Evolutionary conservation across 2,888 invertebrate genomes (phyloP).

Genomic region (Trachelus stipa): DNA sequence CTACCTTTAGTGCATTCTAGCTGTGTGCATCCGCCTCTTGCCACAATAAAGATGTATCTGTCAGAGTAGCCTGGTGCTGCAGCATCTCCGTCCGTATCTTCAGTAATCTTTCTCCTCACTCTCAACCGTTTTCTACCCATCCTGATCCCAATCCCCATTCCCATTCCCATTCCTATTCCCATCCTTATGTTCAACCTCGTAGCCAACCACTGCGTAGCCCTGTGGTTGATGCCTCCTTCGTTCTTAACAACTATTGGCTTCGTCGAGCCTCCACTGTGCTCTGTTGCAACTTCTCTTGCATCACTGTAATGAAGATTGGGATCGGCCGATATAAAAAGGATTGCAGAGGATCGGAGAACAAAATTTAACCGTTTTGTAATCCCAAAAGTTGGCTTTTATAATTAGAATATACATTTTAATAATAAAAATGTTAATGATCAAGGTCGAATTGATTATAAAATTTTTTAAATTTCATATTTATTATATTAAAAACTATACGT

Average conservation of each 20-base stretch:
- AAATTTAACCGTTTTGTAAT: not conserved
- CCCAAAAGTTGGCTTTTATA: not conserved
- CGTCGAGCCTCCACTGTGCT: not conserved
- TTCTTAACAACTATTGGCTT: slow-evolving; percentile 20
- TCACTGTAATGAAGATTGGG: not conserved
- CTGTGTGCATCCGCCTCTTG: slow-evolving; percentile 16
- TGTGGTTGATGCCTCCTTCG: slow-evolving; percentile 22
- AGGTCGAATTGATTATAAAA: too few relatives aligned
- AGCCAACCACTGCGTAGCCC: not conserved
- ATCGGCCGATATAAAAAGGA: not conserved
- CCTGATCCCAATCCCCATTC: not conserved
- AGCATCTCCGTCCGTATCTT: slow-evolving; percentile 26
- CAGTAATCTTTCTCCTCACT: slow-evolving; percentile 19
- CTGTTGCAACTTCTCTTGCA: not conserved
- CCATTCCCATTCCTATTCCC: not conserved
- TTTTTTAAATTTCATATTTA: not conserved
- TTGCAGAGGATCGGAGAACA: not conserved
- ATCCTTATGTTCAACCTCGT: not conserved
- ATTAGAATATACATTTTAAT: not conserved
- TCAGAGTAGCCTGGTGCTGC: slow-evolving; percentile 34
- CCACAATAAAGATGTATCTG: slow-evolving; percentile 44
- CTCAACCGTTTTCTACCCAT: slow-evolving; percentile 17
- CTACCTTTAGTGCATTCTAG: not conserved
- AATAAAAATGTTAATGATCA: not conserved
- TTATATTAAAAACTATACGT: not conserved